Evolutionary conservation across 92 coral and sea anemone species (phyloP), one percentile per base, ranked within the genome.

Genomic region (Epizoanthus scotinus): DNA sequence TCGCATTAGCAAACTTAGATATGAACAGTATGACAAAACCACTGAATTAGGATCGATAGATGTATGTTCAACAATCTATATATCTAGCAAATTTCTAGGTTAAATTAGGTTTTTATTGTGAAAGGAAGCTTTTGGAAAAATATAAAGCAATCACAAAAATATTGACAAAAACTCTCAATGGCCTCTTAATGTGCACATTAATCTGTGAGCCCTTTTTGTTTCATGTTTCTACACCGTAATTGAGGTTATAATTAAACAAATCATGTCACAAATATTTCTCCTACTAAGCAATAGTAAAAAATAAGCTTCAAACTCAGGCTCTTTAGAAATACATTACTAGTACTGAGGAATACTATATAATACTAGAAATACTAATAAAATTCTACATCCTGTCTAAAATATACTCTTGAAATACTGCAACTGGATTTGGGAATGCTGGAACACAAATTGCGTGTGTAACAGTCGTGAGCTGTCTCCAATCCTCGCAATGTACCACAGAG

Each of bases 141-240:
- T 80, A 88, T 22, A 63, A 70, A 68, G 44, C 85, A 71, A 78
- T 69, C 78, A 88, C 58, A 71, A 88, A 81, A 88, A 88, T 88
- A 88, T 78, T 67, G 87, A 60, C 77, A 78, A 87, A 87, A 69
- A 36, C 83, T 79, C 44, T 85, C 59, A 79, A 73, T 42, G 19
- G 66, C 81, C 75, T 31, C 40, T 73, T 64, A 58, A 54, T 62
- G 58, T 61, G 81, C 31, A 86, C 63, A 84, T 29, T 82, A 65
- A 44, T 64, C 71, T 82, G 67, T 83, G 47, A 15, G 83, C 82
- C 57, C 52, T 34, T 65, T 62, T 60, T 79, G 40, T 19, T 15
- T 19, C 26, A 49, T 3, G 27, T 36, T 53, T n/a, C 60, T 75
- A 22, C 57, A 38, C 14, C 3, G 68, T 36, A 66, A 75, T 75